Base-by-base conservation (phyloP, 2,888 invertebrate genomes). In the Macaria notata region DNA sequence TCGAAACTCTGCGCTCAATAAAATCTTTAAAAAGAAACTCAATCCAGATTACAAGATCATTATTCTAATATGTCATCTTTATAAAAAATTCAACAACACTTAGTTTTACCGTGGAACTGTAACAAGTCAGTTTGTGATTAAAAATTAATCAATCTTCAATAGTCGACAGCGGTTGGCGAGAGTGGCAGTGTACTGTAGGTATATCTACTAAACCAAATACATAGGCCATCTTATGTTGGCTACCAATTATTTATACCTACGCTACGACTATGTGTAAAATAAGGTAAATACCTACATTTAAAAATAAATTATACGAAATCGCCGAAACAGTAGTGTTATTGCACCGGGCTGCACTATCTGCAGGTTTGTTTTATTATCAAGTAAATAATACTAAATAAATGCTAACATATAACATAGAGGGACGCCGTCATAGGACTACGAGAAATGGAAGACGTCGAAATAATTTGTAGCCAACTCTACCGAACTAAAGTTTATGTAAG, bases 41-140 rank as follows among this genome's bases (percentile, higher is more conserved):
- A 91, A 89, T 88, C 91, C 91, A 90, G 91, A 91, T 86, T 91
- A 91, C 91, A 90, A 91, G 90, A 91, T 90, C 90, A 86, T 85
- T 84, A 82, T 76, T 90, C 86, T 90, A 87, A 87, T 89, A 88
- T 85, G 86, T 86, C 76, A 86, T 88, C 83, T 84, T 87, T 89
- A 87, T 89, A 88, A 89, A 88, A 89, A 87, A 89, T 88, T 88
- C 84, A 91, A 90, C 89, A 91, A 90, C 85, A 83, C 90, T 91
- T 91, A 90, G 76, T 86, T 43, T 90, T 88, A 90, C 73, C 78
- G 85, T 82, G 89, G 88, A 88, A 88, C 87, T 88, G 88, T 86
- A 90, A 90, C 88, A 88, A 90, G 88, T 88, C 78, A 84, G 82
- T 88, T 88, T 90, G 88, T 79, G 79, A 78, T 83, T 84, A 76